These are phyloP conservation scores for Ceratothoa steindachneri DNA, from an alignment of 2,888 invertebrate genomes.

Conservation along the genomic window DNA sequence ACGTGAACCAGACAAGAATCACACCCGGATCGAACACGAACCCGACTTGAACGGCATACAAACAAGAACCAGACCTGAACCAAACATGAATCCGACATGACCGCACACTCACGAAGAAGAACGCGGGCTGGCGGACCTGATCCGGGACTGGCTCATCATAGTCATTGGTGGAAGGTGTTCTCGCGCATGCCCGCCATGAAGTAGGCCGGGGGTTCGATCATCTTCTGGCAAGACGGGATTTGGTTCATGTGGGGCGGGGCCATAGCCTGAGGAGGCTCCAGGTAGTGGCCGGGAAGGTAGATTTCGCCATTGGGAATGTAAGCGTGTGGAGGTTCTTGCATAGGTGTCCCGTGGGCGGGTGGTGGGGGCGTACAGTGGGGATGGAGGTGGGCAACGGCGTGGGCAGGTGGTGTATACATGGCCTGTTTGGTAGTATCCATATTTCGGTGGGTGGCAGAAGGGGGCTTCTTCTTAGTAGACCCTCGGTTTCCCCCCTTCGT, in stretches of 20 bases:
- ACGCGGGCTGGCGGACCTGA: not conserved
- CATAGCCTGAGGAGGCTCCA: conserved; percentile 42
- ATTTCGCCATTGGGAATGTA: conserved; percentile 46
- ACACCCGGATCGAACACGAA: no score
- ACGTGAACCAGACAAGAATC: no score
- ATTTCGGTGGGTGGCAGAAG: not conserved
- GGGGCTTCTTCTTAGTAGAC: not conserved
- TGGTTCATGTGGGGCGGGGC: conserved; percentile 40
- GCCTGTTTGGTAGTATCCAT: conserved; percentile 20
- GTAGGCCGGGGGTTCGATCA: conserved; percentile 42
- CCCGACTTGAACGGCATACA: no score
- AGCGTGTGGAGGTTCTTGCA: conserved; percentile 45
- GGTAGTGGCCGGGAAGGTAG: conserved; percentile 42
- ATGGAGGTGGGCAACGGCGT: conserved; percentile 29
- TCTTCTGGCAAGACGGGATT: conserved; percentile 44
- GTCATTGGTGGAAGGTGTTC: conserved; percentile 45
- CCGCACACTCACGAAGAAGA: not conserved
- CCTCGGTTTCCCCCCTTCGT: not conserved
- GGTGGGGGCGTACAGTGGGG: conserved; percentile 38
- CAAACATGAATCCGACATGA: not conserved
- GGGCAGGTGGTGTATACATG: conserved; percentile 40
- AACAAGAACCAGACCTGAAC: not conserved
- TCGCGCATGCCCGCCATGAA: conserved; percentile 47
- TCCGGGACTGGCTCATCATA: no score
- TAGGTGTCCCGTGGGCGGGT: conserved; percentile 30